Conservation (phyloP, 2,888 invertebrate genomes). For the Rhimphoctona megacephalus region DNA sequence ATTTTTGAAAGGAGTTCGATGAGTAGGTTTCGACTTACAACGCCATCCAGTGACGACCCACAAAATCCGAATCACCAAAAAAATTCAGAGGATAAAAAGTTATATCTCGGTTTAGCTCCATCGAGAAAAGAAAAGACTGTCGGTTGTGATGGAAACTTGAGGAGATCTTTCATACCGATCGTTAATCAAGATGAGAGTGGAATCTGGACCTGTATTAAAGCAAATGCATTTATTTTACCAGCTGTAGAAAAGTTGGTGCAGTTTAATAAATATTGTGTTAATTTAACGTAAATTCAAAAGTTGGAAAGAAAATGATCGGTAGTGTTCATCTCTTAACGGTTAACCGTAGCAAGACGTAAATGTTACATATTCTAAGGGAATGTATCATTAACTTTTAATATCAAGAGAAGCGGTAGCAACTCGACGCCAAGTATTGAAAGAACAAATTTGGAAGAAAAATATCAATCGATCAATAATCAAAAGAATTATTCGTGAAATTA, state of each 20-base stretch:
- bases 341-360: no score
- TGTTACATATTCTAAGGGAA: no score
- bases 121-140: not conserved
- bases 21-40: not conserved
- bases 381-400: no score
- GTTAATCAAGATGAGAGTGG: not conserved
- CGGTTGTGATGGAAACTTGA: not conserved
- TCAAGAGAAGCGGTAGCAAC: no score
- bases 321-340: no score
- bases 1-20: not conserved
- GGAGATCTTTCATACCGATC: conserved; percentile 37
- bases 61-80: not conserved
- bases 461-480: no score
- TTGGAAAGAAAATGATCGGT: not conserved
- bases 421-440: no score
- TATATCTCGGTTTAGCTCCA: not conserved
- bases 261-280: not conserved
- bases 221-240: conserved; percentile 13
- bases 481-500: no score
- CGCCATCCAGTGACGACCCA: conserved; percentile 21
- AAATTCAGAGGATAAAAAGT: conserved; percentile 1
- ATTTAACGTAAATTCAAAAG: not conserved
- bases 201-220: not conserved
- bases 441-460: no score
- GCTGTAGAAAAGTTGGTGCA: conserved; percentile 12